These are phyloP conservation scores for Erpobdella octoculata DNA, from an alignment of 2,888 invertebrate genomes.

Conservation along the genomic window DNA sequence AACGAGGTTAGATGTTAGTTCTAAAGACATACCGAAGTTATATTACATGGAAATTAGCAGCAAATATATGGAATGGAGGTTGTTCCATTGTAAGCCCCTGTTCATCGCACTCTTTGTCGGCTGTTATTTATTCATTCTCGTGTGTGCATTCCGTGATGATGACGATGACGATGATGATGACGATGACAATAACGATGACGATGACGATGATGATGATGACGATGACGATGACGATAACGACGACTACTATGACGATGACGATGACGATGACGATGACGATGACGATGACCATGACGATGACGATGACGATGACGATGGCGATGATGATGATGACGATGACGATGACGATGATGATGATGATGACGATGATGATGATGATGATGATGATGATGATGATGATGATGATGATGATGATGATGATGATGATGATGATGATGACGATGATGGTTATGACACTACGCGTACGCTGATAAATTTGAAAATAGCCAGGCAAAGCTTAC, in stretches of 20 bases:
- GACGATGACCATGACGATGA: slow-evolving; percentile 8
- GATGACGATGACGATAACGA: slow-evolving; percentile 19
- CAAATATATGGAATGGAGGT: no score
- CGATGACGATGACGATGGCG: slow-evolving; percentile 3
- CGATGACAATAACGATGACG: slow-evolving; percentile 19
- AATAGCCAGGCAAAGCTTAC: no score
- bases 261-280: not conserved
- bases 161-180: slow-evolving; percentile 29
- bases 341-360: not conserved
- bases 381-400: not conserved
- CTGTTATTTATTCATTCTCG: no score
- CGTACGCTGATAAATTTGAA: no score
- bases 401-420: slow-evolving; percentile 13
- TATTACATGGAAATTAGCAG: no score
- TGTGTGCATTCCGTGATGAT: no score
- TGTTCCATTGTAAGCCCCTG: no score
- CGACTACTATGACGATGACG: slow-evolving; percentile 13
- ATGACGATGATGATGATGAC: slow-evolving; percentile 16
- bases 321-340: slow-evolving; percentile 8
- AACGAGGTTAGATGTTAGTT: no score
- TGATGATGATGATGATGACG: slow-evolving; percentile 6
- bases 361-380: slow-evolving; percentile 27
- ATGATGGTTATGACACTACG: slow-evolving; percentile 7
- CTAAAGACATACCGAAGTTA: no score
- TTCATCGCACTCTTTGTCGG: no score